phyloP scores from a whole-genome alignment of 2,888 invertebrate genomes.

The Ennomos erosarius region DNA sequence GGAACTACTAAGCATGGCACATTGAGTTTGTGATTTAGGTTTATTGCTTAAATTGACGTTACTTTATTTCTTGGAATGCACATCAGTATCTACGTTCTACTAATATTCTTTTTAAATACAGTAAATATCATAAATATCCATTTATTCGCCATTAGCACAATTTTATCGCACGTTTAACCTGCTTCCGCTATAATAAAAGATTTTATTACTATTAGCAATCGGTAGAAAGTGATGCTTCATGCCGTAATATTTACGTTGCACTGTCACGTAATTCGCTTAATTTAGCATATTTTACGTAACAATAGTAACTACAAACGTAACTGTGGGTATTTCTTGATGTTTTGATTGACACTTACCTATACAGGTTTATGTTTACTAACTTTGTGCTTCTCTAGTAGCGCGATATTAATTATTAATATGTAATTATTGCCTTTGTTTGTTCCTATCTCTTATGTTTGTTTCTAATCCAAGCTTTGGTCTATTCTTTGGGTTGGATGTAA shows the following conservation, averaged over 20 bases:
- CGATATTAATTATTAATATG: too few species aligned
- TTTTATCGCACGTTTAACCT: conserved; percentile 50
- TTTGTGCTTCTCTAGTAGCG: too few species aligned
- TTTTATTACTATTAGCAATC: conserved; percentile 41
- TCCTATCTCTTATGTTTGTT: too few species aligned
- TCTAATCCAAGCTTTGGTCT: too few species aligned
- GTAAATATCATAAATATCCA: conserved; percentile 16
- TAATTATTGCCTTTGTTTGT: too few species aligned
- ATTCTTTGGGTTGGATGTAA: too few species aligned
- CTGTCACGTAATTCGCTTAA: conserved; percentile 22
- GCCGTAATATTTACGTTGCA: conserved; percentile 25
- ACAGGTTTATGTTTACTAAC: too few species aligned
- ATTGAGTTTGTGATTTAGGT: conserved; percentile 34
- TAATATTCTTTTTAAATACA: conserved; percentile 1
- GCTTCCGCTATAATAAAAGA: conserved; percentile 47
- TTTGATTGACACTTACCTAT: conserved; percentile 7
- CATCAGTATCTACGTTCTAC: conserved; percentile 6
- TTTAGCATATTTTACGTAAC: conserved; percentile 24
- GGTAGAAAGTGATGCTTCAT: conserved; percentile 53
- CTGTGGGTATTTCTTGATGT: conserved; percentile 2
- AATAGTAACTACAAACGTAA: conserved; percentile 8
- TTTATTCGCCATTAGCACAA: conserved; percentile 44
- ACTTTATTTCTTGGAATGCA: conserved; percentile 11
- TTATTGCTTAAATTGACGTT: conserved; percentile 24
- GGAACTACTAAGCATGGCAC: conserved; percentile 30